Conservation (phyloP, 2,797 vertebrate genomes). For the Thaleichthys pacificus region DNA sequence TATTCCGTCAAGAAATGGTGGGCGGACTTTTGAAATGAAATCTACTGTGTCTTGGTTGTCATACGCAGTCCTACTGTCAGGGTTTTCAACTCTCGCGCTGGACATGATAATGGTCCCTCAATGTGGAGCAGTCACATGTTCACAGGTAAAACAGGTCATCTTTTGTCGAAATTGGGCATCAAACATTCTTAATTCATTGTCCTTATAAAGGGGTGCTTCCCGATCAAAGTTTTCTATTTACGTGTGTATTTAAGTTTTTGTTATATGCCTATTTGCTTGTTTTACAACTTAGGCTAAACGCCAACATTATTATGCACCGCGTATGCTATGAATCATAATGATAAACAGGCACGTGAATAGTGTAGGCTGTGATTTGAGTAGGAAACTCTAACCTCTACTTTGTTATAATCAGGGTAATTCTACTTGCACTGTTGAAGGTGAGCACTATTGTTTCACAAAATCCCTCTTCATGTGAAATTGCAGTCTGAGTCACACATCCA, state of each 20-base stretch:
- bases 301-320: too few species aligned
- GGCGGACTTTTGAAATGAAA: not conserved
- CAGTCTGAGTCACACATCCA: not conserved
- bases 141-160: constrained; percentile 15
- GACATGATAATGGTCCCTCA: not conserved
- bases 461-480: not conserved
- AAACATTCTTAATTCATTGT: not conserved
- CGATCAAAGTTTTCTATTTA: too few species aligned
- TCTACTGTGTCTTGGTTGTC: not conserved
- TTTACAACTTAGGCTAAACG: too few species aligned
- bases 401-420: constrained; percentile 19
- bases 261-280: too few species aligned
- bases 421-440: constrained; percentile 23
- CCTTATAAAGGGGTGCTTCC: not conserved
- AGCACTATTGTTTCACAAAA: not conserved
- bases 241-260: too few species aligned
- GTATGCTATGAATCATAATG: too few species aligned
- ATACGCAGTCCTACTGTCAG: not conserved
- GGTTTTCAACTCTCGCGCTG: not conserved
- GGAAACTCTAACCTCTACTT: not conserved
- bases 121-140: constrained; percentile 16
- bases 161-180: not conserved
- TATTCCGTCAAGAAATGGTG: too few species aligned
- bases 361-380: not conserved
- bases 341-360: too few species aligned